Evolutionary conservation across 2,797 vertebrate genomes (phyloP).

Genomic region (Danio choprae): DNA sequence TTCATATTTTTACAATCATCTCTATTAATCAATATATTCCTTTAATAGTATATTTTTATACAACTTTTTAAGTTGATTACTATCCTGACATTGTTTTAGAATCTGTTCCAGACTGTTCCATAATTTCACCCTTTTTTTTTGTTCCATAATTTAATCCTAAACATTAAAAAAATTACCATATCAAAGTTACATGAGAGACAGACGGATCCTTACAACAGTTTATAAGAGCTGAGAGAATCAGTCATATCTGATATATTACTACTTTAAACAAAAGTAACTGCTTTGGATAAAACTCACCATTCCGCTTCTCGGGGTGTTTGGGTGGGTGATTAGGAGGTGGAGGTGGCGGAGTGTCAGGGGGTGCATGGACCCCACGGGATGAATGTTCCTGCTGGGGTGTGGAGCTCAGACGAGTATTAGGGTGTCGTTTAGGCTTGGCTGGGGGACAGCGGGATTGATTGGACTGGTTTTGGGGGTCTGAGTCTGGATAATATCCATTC

Average conservation of each 20-base stretch:
- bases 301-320: constrained; percentile 79
- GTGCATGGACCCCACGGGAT: constrained; percentile 66
- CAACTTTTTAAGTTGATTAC: too few relatives aligned
- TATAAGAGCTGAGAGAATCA: background rate
- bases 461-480: constrained; percentile 67
- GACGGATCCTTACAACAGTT: background rate
- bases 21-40: too few relatives aligned
- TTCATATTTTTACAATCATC: too few relatives aligned
- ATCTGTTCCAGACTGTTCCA: too few relatives aligned
- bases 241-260: too few relatives aligned
- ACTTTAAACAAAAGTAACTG: too few relatives aligned
- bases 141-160: background rate
- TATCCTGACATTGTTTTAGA: too few relatives aligned
- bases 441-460: constrained; percentile 82
- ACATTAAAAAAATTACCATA: background rate
- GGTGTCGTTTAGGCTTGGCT: constrained; percentile 88
- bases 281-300: constrained; percentile 66
- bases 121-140: background rate
- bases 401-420: constrained; percentile 89
- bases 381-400: constrained; percentile 72
- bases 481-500: constrained; percentile 80
- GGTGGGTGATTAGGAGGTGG: constrained; percentile 70
- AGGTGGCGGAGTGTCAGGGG: constrained; percentile 72
- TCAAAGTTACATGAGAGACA: constrained; percentile 10
- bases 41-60: too few relatives aligned